A percentile compares a stretch with the other conserved stretches of the same genome.
These are phyloP conservation scores for Argyresthia albistria DNA, from an alignment of 2,888 invertebrate genomes.

Conservation along the genomic window DNA sequence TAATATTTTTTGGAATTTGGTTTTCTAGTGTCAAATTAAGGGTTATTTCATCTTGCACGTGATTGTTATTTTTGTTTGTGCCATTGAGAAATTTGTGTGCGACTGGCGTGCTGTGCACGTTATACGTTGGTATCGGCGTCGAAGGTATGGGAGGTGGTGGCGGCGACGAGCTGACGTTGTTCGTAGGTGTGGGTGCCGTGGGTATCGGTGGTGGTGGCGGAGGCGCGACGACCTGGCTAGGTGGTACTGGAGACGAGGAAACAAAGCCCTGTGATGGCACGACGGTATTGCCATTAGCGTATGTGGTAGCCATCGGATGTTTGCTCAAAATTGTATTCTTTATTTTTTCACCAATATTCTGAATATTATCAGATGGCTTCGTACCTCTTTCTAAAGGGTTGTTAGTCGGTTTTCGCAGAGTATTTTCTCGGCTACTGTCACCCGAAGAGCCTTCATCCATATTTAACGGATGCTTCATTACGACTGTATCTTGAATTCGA, in stretches of 20 bases:
- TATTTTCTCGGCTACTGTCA: slow-evolving; percentile 45
- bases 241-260: slow-evolving; percentile 12
- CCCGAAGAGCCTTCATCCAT: slow-evolving; percentile 37
- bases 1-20: slow-evolving; percentile 13
- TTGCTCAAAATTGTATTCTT: slow-evolving; percentile 46
- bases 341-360: slow-evolving; percentile 42
- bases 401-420: slow-evolving; percentile 32
- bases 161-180: background rate
- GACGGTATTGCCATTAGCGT: slow-evolving; percentile 11
- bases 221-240: slow-evolving; percentile 10
- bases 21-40: too few species aligned
- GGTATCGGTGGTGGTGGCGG: slow-evolving; percentile 50
- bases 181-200: slow-evolving; percentile 14
- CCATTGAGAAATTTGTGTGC: too few species aligned
- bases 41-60: too few species aligned
- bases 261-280: slow-evolving; percentile 15
- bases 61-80: too few species aligned
- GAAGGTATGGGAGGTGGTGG: slow-evolving; percentile 8
- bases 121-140: slow-evolving; percentile 47
- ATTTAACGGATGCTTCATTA: slow-evolving; percentile 63
- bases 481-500: slow-evolving; percentile 67
- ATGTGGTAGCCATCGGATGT: slow-evolving; percentile 22
- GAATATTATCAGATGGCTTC: slow-evolving; percentile 41
- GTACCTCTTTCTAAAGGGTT: slow-evolving; percentile 40
- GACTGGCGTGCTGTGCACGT: slow-evolving; percentile 31